Evolutionary conservation across 2,888 invertebrate species (phyloP), one percentile per base, ranked within the genome.

Genomic region (Andrena camellia): DNA sequence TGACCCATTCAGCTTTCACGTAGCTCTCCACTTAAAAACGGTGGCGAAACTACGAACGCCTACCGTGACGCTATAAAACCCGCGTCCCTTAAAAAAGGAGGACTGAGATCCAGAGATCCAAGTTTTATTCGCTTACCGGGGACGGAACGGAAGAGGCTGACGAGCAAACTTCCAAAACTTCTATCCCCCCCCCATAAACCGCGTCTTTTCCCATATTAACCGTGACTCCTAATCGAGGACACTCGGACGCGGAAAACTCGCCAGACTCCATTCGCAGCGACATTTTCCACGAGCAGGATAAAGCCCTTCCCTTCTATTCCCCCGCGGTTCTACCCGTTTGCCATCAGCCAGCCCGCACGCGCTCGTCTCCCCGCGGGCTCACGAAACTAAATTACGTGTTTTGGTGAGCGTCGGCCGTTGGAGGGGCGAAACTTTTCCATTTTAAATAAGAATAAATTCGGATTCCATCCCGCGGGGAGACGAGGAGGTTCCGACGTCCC

Each of bases 381-480:
- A 6, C 60, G 35, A 42, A 74, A 78, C 66, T 42, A 17, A 52
- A 78, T 75, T 66, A 50, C 60, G 48, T 62, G 42, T 26, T 82
- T 78, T 48, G 42, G 69, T 3, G 63, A 52, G 13, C 4, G 57
- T 17, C 31, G 31, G 33, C 26, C 60, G 50, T 3, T 8, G 10
- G 17, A 3, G 5, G 23, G 7, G 63, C 75, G 86, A 88, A 93
- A 92, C 90, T 92, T 92, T 90, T 91, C 84, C 89, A 91, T 91
- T 90, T 92, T 90, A 91, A 92, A 91, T 91, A 91, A 91, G 89
- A 92, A 92, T 92, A 90, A 90, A 92, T 92, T 92, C 88, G 88
- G 88, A 91, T 92, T 90, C 88, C 85, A 84, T 84, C 72, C 81
- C 76, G 77, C 76, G 78, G 79, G 85, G 86, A 60, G n/a, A 5